A percentile compares a stretch with the other conserved stretches of the same genome.
phyloP scores from a whole-genome alignment of 2,113 vertebrate genomes.

The Suncus etruscus region DNA sequence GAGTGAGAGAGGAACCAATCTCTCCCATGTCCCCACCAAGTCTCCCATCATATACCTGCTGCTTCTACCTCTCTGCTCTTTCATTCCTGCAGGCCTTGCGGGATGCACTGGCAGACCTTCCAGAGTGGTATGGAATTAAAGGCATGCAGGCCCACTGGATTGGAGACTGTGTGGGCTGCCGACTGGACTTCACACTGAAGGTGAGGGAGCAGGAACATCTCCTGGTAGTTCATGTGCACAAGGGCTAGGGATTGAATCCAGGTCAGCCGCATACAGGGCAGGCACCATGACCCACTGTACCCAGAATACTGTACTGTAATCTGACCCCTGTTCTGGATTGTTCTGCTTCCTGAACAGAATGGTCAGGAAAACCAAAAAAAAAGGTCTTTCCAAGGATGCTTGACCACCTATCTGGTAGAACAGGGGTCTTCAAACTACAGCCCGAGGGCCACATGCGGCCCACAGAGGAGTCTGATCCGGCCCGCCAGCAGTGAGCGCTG shows the following conservation, averaged over 20 bases:
- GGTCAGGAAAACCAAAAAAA: not conserved
- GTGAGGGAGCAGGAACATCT: conserved; percentile 79
- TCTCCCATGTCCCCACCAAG: not conserved
- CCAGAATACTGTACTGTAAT: no score
- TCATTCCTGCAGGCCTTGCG: conserved; percentile 90
- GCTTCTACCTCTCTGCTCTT: not conserved
- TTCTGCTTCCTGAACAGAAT: not conserved
- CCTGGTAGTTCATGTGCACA: accelerated
- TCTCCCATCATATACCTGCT: no score
- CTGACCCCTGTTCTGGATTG: not conserved
- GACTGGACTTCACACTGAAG: conserved; percentile 94
- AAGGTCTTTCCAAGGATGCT: not conserved
- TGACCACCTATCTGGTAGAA: no score
- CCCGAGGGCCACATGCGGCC: no score
- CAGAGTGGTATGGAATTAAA: conserved; percentile 98
- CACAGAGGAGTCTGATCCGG: no score
- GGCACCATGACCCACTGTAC: no score
- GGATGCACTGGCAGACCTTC: conserved; percentile 93
- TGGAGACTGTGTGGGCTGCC: conserved; percentile 95
- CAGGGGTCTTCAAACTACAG: no score
- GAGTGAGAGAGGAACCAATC: not conserved
- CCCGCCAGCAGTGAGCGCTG: no score
- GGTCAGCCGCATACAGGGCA: not conserved
- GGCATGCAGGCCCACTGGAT: conserved; percentile 99
- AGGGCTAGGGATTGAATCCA: not conserved